These are phyloP conservation scores for Argyresthia albistria DNA, from an alignment of 2,888 invertebrate species.

Conservation along the genomic window DNA sequence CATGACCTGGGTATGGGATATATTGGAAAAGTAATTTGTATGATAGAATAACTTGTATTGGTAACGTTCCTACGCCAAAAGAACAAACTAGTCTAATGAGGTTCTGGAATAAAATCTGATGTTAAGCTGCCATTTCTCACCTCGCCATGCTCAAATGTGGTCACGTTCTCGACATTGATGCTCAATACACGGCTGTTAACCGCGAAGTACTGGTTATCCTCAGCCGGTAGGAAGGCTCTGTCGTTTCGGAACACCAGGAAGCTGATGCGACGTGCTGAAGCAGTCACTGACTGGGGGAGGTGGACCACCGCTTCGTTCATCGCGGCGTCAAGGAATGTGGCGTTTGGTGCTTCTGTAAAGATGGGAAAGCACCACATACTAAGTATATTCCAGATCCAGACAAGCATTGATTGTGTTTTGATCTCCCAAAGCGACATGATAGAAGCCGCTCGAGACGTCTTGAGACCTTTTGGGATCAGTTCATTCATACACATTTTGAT, in stretches of 20 bases:
- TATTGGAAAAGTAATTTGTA: too few relatives aligned
- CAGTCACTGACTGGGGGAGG: slow-evolving; percentile 40
- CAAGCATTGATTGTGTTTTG: too few relatives aligned
- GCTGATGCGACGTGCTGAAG: slow-evolving; percentile 39
- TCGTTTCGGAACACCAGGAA: slow-evolving; percentile 62
- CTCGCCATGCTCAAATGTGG: slow-evolving; percentile 40
- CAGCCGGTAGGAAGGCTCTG: slow-evolving; percentile 36
- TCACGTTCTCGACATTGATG: slow-evolving; percentile 48
- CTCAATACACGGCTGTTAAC: slow-evolving; percentile 66
- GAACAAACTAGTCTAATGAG: too few relatives aligned
- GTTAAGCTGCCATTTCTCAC: slow-evolving; percentile 19
- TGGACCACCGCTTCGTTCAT: slow-evolving; percentile 48
- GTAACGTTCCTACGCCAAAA: too few relatives aligned
- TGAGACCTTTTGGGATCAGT: too few relatives aligned
- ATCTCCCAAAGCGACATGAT: too few relatives aligned
- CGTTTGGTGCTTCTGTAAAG: slow-evolving; percentile 32
- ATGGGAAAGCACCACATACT: not conserved
- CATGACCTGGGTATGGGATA: too few relatives aligned
- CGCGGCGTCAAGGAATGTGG: slow-evolving; percentile 24
- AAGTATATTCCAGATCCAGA: not conserved
- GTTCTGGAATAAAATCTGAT: too few relatives aligned
- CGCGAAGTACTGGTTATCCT: slow-evolving; percentile 10
- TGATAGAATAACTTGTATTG: too few relatives aligned
- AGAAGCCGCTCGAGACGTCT: too few relatives aligned
- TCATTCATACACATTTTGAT: too few relatives aligned